Evolutionary conservation across 2,113 vertebrate genomes (phyloP), one percentile per base, ranked within the genome.

Genomic region (Podarcis cretensis): DNA sequence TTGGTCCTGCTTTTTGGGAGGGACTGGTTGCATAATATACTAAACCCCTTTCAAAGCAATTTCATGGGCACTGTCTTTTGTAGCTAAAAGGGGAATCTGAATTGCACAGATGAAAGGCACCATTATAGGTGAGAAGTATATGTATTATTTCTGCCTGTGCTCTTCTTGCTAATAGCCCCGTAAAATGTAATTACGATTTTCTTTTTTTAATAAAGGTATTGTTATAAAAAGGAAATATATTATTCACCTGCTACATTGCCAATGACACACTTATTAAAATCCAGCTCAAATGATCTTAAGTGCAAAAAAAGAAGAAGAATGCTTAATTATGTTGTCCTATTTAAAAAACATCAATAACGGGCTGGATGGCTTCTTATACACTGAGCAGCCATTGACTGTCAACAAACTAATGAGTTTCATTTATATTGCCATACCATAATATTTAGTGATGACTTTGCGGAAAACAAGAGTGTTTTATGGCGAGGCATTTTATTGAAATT

Each of bases 261-360:
- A 89, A 77, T 90, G 89, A 75, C 65, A 21, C 23, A 35, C 20
- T 92, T 93, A 92, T 89, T 91, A 91, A 93, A 81, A 95, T 89
- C 35, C 54, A 93, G 25, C 57, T 84, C 75, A 94, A 91, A 92
- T 86, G 9, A 91, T 96, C 93, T 94, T 95, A 95, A 89, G 75
- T 90, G 92, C 91, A 88, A 95, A 87, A 79, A 89, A 54, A 54
- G 48, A 54, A 54, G 10, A 54, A 93, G 81, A 74, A 89, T 90
- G 74, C 87, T 80, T 93, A 94, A 94, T 92, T 93, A 93, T 90
- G 87, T 32, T 40, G 12, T 81, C 82, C 86, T 48, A 88, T 94
- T 93, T 92, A 93, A 90, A 95, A 91, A 90, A 12, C 92, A 94
- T 95, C 90, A 90, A 90, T 96, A 96, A 96, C 7, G 54, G 84